Evolutionary conservation across 2,888 invertebrate species (phyloP), one percentile per base, ranked within the genome.

Genomic region (Drosophila neotestacea): DNA sequence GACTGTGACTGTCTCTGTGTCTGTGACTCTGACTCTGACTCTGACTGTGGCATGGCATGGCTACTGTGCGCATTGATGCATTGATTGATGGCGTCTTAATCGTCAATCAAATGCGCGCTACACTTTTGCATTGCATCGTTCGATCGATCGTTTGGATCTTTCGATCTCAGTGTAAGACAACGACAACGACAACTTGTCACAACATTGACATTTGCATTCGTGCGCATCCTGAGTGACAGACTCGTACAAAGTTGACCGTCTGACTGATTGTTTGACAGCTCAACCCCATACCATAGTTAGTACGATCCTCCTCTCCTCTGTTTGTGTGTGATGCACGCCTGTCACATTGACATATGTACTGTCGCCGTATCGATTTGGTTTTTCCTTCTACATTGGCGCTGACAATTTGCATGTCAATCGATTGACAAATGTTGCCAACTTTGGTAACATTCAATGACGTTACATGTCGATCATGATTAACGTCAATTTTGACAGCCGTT

Each of bases 21-120:
- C 13, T 39, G 30, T 22, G 13, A 13, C 28, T 39, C 7, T 30
- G 16, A 2, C 5, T 13, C 13, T 28, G 30, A 28, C 27, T 34
- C 16, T n/a, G 52, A 13, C 38, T 27, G 6, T 59, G 58, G 59
- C 47, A 7, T 56, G 59, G 62, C 68, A 65, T 16, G 51, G 73
- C 83, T 66, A 79, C 83, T 87, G 76, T 73, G 77, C 63, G 73
- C 85, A 73, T 72, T 83, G 83, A 84, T 84, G 88, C 84, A 84
- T 91, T 92, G 92, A 92, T 92, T 90, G 92, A 92, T 92, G 92
- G 88, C 89, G 91, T 91, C 91, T 91, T 91, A 90, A 91, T 84
- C 84, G 84, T 89, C 91, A 91, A 92, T 92, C 92, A 91, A 92
- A 84, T 85, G 91, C 88, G 92, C 87, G 81, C 87, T 71, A 78